A percentile compares a stretch with the other conserved stretches of the same genome.
Evolutionary conservation across 2,797 vertebrate species (phyloP).

Genomic region (Leucoraja ocellata): DNA sequence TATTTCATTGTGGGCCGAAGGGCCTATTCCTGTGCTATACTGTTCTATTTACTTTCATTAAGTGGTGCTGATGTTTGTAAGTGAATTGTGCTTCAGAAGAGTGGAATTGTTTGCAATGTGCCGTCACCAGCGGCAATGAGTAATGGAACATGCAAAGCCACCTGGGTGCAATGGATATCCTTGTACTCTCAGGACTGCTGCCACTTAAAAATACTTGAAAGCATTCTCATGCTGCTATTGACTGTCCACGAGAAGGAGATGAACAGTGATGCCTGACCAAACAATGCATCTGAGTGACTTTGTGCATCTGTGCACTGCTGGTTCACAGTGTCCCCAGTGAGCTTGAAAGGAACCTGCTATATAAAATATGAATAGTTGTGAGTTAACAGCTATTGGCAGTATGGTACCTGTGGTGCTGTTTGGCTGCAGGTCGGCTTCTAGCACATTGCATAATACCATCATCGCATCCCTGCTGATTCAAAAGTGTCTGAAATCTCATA

Average conservation of each 20-base stretch:
- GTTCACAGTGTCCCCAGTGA: not conserved
- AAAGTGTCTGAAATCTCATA: not conserved
- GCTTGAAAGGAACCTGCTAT: not conserved
- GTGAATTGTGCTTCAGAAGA: not conserved
- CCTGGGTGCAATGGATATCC: not conserved
- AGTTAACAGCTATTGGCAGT: slow-evolving; percentile 5
- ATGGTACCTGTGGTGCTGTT: not conserved
- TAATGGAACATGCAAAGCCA: not conserved
- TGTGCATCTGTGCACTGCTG: not conserved
- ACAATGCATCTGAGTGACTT: slow-evolving; percentile 2
- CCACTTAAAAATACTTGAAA: not conserved
- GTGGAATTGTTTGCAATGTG: not conserved
- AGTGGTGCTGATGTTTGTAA: not conserved
- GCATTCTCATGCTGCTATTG: not conserved
- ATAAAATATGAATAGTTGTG: not conserved
- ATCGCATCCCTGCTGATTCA: not conserved
- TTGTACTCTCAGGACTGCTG: not conserved
- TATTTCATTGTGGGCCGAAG: no score
- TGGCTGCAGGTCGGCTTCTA: not conserved
- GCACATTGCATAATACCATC: not conserved
- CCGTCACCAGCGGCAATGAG: not conserved
- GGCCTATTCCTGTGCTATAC: no score
- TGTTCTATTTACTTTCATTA: not conserved
- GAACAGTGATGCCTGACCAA: not conserved
- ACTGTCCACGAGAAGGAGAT: slow-evolving; percentile 10